Percentiles rank a stretch among this genome's conserved stretches.
Evolutionary conservation across 2,113 vertebrate species (phyloP).

Genomic region (Microtus pennsylvanicus): DNA sequence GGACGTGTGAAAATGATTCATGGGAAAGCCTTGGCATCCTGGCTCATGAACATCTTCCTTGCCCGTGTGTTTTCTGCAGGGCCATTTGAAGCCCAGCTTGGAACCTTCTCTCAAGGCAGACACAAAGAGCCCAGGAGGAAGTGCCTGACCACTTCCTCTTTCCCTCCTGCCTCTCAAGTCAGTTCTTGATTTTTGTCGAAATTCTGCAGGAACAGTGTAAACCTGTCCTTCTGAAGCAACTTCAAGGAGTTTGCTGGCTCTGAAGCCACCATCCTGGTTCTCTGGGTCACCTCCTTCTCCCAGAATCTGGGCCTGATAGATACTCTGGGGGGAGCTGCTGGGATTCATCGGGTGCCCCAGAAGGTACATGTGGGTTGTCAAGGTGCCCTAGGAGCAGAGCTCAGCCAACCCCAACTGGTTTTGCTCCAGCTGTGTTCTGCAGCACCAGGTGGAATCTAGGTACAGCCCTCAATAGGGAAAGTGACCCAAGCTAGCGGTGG

Average conservation of each 20-base stretch:
- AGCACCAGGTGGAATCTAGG: slow-evolving; percentile 38
- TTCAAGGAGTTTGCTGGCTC: slow-evolving; percentile 45
- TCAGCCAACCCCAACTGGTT: slow-evolving; percentile 37
- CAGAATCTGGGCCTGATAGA: slow-evolving; percentile 58
- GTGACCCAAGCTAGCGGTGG: neutral
- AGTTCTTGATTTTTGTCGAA: slow-evolving; percentile 5
- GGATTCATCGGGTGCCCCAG: slow-evolving; percentile 26
- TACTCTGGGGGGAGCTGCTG: slow-evolving; percentile 29
- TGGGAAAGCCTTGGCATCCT: slow-evolving; percentile 1
- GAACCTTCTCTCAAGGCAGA: slow-evolving; percentile 50
- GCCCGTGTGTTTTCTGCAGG: slow-evolving; percentile 56
- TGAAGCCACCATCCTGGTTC: slow-evolving; percentile 16
- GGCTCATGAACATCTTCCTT: neutral
- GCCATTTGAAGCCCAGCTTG: neutral
- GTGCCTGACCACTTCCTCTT: slow-evolving; percentile 50
- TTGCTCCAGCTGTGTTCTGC: slow-evolving; percentile 41
- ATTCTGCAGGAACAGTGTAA: slow-evolving; percentile 55
- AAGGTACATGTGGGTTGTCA: slow-evolving; percentile 29
- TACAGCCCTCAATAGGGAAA: neutral
- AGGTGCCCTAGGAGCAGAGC: slow-evolving; percentile 36
- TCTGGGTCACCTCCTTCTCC: slow-evolving; percentile 43
- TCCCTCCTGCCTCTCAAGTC: slow-evolving; percentile 53
- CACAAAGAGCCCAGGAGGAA: slow-evolving; percentile 28
- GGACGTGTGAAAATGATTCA: slow-evolving; percentile 1
- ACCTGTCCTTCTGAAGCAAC: slow-evolving; percentile 35